These are phyloP conservation scores for Climacteris rufus DNA, from an alignment of 2,113 vertebrate genomes.

Conservation along the genomic window DNA sequence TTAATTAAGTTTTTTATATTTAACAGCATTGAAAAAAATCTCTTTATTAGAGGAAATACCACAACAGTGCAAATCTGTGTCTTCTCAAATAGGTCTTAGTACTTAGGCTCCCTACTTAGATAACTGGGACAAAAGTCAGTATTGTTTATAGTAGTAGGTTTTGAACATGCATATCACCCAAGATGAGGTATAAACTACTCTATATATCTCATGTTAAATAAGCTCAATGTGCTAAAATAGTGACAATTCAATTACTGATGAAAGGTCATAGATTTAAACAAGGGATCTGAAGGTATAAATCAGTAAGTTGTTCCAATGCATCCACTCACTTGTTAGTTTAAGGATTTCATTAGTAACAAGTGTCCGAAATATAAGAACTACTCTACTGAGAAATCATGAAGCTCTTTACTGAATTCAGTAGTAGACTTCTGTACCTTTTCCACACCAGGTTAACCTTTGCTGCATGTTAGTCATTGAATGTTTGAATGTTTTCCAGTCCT, in stretches of 20 bases:
- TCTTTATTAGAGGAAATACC: not conserved
- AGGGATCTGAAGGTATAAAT: not conserved
- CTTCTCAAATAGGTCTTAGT: not conserved
- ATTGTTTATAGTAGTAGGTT: not conserved
- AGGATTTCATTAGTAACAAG: not conserved
- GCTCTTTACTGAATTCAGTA: not conserved
- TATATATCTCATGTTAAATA: not conserved
- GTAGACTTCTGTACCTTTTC: not conserved
- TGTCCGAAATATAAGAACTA: not conserved
- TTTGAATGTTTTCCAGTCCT: not conserved
- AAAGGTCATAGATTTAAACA: not conserved
- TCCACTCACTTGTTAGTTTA: not conserved
- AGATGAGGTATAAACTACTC: not conserved
- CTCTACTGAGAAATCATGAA: not conserved
- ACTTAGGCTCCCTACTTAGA: not conserved
- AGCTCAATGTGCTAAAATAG: not conserved
- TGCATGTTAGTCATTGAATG: not conserved
- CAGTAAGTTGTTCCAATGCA: not conserved
- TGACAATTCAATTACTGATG: not conserved
- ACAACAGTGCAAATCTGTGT: not conserved
- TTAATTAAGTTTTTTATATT: not conserved
- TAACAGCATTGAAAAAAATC: not conserved
- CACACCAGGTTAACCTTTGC: not conserved
- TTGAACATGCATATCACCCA: not conserved
- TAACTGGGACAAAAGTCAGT: not conserved